phyloP scores from a whole-genome alignment of 2,113 vertebrate species.

The Ailurus styani region DNA sequence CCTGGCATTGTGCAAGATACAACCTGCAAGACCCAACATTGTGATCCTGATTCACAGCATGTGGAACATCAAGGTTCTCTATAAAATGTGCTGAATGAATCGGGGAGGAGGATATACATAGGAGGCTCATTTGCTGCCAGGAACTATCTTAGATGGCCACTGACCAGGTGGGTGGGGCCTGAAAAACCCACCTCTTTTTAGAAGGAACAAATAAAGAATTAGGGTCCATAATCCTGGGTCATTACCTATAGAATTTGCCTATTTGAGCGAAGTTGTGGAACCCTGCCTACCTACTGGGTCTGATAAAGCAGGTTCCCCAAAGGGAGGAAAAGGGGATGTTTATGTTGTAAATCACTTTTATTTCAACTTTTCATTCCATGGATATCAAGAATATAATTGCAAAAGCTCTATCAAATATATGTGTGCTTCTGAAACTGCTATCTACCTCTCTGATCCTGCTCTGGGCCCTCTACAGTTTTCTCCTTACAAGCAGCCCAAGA shows the following conservation, averaged over 20 bases:
- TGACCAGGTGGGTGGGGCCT: not conserved
- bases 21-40: accelerated
- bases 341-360: not conserved
- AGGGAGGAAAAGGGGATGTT: not conserved
- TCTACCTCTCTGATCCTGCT: not conserved
- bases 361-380: not conserved
- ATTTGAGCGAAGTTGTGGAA: not conserved
- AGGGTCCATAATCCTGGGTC: not conserved
- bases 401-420: not conserved
- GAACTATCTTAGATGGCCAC: not conserved
- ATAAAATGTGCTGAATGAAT: not conserved
- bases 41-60: not conserved
- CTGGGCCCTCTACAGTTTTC: not conserved
- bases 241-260: not conserved
- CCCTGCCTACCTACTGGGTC: not conserved
- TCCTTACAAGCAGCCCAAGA: not conserved
- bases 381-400: not conserved
- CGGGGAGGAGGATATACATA: not conserved
- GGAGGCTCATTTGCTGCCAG: not conserved
- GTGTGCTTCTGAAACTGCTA: not conserved
- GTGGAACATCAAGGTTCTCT: not conserved
- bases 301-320: not conserved
- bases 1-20: not conserved
- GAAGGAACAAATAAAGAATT: not conserved
- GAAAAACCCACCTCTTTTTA: not conserved